These are phyloP conservation scores for Nylanderia fulva DNA, from an alignment of 1,140 invertebrate species.

Conservation along the genomic window DNA sequence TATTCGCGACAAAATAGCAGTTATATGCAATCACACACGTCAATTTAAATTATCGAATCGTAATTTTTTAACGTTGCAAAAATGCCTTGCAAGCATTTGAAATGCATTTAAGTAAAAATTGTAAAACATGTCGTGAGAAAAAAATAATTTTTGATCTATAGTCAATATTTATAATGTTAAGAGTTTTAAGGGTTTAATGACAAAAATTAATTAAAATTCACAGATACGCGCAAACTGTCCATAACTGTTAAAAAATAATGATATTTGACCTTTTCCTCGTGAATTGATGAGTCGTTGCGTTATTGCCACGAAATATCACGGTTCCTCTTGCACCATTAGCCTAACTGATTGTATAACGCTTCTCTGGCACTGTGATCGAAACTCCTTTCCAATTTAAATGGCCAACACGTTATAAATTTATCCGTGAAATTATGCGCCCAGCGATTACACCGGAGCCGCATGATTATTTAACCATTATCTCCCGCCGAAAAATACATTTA, in stretches of 20 bases:
- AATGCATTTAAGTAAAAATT: background rate
- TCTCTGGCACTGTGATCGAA: slow-evolving; percentile 36
- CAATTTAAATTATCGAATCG: slow-evolving; percentile 12
- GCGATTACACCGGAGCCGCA: slow-evolving; percentile 9
- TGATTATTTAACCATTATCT: slow-evolving; percentile 36
- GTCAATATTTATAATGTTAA: background rate
- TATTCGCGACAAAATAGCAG: slow-evolving; percentile 4
- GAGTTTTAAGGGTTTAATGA: background rate
- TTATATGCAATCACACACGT: background rate
- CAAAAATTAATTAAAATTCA: background rate
- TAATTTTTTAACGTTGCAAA: background rate
- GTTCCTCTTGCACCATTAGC: slow-evolving; percentile 28
- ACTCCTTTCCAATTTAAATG: slow-evolving; percentile 54
- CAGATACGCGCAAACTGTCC: background rate
- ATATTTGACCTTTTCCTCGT: background rate
- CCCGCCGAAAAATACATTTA: background rate
- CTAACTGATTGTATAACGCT: slow-evolving; percentile 52
- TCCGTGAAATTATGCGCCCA: slow-evolving; percentile 27
- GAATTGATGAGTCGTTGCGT: slow-evolving; percentile 25
- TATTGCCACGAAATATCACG: slow-evolving; percentile 42
- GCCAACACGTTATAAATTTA: slow-evolving; percentile 37
- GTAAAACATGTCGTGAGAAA: background rate
- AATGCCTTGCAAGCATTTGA: background rate
- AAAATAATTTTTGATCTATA: background rate
- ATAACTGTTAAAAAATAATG: background rate